Evolutionary conservation across 2,113 vertebrate genomes (phyloP).

Genomic region (Pampusana beccarii): DNA sequence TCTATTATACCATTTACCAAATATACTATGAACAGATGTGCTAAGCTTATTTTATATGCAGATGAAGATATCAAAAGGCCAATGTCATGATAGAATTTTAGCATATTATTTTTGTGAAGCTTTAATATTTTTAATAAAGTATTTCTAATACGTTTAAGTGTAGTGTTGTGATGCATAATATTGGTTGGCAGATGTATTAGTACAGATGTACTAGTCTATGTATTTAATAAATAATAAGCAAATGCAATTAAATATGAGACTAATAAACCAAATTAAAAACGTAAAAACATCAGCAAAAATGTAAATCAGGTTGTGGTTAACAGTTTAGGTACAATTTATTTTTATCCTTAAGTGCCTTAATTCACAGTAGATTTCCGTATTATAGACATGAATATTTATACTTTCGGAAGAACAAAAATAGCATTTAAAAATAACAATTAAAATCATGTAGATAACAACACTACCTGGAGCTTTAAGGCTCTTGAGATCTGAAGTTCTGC

Average conservation of each 20-base stretch:
- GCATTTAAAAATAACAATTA: neutral
- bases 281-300: neutral
- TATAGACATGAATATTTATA: neutral
- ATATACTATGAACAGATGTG: neutral
- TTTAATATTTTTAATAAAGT: neutral
- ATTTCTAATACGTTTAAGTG: neutral
- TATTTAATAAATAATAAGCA: neutral
- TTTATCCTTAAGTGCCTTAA: neutral
- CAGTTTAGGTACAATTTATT: neutral
- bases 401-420: neutral
- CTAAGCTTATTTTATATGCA: neutral
- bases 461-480: neutral
- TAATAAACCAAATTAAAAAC: neutral
- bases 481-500: neutral
- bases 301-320: neutral
- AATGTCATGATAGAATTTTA: neutral
- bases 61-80: neutral
- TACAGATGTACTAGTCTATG: neutral
- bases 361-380: neutral
- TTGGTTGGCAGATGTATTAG: neutral
- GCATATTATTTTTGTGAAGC: neutral
- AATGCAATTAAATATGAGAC: neutral
- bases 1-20: neutral
- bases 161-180: neutral
- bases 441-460: neutral